Evolutionary conservation across 1,140 invertebrate species (phyloP).

Genomic region (Heliconius eleuchia): DNA sequence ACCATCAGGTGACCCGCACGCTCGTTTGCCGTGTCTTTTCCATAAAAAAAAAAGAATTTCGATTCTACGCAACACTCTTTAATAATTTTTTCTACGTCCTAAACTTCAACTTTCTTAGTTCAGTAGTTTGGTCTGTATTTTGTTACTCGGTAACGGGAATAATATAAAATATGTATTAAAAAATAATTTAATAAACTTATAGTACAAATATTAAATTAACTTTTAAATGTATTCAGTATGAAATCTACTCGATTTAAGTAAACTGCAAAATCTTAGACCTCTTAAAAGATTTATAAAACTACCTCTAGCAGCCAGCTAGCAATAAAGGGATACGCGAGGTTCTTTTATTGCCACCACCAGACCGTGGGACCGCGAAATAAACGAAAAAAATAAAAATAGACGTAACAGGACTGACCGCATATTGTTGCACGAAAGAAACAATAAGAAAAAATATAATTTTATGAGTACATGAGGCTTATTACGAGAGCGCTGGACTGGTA

Average conservation of each 20-base stretch:
- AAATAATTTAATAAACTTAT: too few relatives aligned
- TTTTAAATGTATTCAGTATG: too few relatives aligned
- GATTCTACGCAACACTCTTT: too few relatives aligned
- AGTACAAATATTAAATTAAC: too few relatives aligned
- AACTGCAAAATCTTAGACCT: neutral
- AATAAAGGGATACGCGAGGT: neutral
- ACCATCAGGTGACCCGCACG: too few relatives aligned
- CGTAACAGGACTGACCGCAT: constrained; percentile 6
- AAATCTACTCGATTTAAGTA: neutral
- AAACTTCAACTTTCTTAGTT: too few relatives aligned
- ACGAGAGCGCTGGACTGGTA: neutral
- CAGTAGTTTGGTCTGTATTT: too few relatives aligned
- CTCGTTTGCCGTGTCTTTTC: too few relatives aligned
- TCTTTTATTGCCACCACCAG: constrained; percentile 1
- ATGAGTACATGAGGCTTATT: neutral
- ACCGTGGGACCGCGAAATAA: constrained; percentile 8
- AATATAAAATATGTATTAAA: too few relatives aligned
- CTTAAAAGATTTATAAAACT: neutral
- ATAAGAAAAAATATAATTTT: constrained; percentile 4
- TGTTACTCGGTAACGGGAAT: too few relatives aligned
- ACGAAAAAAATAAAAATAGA: neutral
- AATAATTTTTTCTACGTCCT: too few relatives aligned
- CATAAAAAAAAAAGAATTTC: too few relatives aligned
- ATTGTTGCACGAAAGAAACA: neutral
- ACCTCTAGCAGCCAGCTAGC: neutral